Percentiles rank a stretch among this genome's conserved stretches.
These are phyloP conservation scores for Diadema setosum DNA, from an alignment of 35 echinoderm and acorn worm species.

Conservation along the genomic window DNA sequence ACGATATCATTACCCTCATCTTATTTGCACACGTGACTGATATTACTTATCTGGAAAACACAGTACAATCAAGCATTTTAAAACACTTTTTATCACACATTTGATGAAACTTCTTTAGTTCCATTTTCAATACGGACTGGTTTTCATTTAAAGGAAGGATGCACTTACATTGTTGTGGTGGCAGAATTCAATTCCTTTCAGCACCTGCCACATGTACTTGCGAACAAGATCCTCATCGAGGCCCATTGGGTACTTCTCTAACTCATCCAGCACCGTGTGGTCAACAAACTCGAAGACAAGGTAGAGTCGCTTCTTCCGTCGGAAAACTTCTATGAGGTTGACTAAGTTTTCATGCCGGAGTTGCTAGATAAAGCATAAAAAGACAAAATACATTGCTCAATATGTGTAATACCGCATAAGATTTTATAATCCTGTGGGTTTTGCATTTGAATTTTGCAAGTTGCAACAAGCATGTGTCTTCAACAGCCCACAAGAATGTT, in stretches of 20 bases:
- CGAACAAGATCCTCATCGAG: constrained; percentile 81
- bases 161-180: constrained; percentile 96
- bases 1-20: too few relatives aligned
- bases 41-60: too few relatives aligned
- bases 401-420: too few relatives aligned
- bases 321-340: constrained; percentile 95
- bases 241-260: constrained; percentile 84
- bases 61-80: too few relatives aligned
- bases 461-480: too few relatives aligned
- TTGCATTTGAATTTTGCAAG: too few relatives aligned
- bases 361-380: constrained; percentile 72
- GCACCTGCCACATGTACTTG: constrained; percentile 94
- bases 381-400: not conserved
- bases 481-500: too few relatives aligned
- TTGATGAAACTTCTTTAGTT: not conserved
- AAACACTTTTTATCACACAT: not conserved
- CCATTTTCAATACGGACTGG: not conserved
- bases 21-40: too few relatives aligned
- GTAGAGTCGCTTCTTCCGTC: constrained; percentile 95
- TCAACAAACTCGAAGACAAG: constrained; percentile 99
- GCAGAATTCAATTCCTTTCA: constrained; percentile 96
- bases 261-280: constrained; percentile 94
- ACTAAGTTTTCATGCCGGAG: constrained; percentile 97
- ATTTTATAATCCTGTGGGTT: too few relatives aligned
- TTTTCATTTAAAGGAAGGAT: not conserved